Percentiles rank a stretch among this genome's conserved stretches.
These are phyloP conservation scores for Actenoides hombroni DNA, from an alignment of 2,113 vertebrate species.

Conservation along the genomic window DNA sequence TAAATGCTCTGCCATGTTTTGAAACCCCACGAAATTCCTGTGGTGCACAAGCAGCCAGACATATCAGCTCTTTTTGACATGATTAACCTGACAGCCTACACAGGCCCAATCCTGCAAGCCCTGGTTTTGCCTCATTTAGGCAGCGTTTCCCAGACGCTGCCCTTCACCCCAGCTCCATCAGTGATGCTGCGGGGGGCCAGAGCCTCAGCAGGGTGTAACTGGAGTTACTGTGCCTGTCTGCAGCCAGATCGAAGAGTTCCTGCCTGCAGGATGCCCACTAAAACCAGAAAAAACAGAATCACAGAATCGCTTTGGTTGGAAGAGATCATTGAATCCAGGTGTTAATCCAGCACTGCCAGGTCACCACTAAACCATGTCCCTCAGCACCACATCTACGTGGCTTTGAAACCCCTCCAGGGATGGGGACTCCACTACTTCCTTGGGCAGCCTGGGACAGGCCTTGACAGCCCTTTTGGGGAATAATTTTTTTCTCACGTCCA, in stretches of 20 bases:
- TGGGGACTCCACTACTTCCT: neutral
- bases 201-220: rapidly evolving
- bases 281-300: neutral
- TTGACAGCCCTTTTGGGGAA: neutral
- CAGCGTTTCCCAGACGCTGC: rapidly evolving
- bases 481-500: neutral
- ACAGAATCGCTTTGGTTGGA: neutral
- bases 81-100: neutral
- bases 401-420: neutral
- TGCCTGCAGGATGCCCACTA: neutral
- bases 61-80: neutral
- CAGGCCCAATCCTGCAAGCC: neutral
- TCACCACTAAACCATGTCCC: neutral
- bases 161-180: neutral
- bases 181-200: rapidly evolving
- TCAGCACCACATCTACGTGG: neutral
- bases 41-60: neutral
- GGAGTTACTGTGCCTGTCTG: rapidly evolving
- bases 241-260: rapidly evolving
- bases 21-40: neutral
- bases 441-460: neutral
- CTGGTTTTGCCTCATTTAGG: neutral
- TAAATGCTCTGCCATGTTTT: neutral
- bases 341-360: neutral
- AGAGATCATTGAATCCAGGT: neutral